These are phyloP conservation scores for Xestoiulus laeticollis DNA, from an alignment of 2,888 invertebrate genomes.

Conservation along the genomic window DNA sequence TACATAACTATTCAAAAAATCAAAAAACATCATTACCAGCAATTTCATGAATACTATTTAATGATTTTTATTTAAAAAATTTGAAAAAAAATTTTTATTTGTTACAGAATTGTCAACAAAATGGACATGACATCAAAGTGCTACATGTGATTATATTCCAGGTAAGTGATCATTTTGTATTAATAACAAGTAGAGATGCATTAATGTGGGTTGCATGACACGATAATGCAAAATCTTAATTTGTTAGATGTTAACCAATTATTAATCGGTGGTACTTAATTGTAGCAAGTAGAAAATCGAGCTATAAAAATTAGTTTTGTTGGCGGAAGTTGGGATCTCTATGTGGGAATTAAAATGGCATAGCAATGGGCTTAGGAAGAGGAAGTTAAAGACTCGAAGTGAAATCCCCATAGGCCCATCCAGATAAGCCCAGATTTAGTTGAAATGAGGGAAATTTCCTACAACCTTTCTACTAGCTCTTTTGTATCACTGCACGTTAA, in stretches of 20 bases:
- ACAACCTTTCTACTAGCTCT: not conserved
- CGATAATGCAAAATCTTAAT: too few relatives aligned
- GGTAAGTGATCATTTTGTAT: too few relatives aligned
- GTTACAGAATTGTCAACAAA: too few relatives aligned
- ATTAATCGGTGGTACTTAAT: constrained; percentile 11
- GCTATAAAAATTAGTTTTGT: not conserved
- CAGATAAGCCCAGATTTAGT: constrained; percentile 42
- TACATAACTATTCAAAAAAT: too few relatives aligned
- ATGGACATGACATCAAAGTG: too few relatives aligned
- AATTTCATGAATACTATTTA: too few relatives aligned
- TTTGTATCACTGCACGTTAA: not conserved
- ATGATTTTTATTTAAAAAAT: too few relatives aligned
- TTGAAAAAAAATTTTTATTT: too few relatives aligned
- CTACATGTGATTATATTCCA: too few relatives aligned
- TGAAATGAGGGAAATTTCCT: constrained; percentile 41
- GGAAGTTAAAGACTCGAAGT: constrained; percentile 25
- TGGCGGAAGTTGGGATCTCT: not conserved
- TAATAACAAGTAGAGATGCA: too few relatives aligned
- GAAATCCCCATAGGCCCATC: constrained; percentile 40
- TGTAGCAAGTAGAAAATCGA: not conserved
- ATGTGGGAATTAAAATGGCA: constrained; percentile 8
- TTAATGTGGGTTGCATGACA: too few relatives aligned
- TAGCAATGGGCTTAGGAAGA: constrained; percentile 22
- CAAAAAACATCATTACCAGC: too few relatives aligned
- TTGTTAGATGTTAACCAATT: not conserved